Base-by-base conservation (phyloP, 2,888 invertebrate species). In the Pristionchus maxplancki region DNA sequence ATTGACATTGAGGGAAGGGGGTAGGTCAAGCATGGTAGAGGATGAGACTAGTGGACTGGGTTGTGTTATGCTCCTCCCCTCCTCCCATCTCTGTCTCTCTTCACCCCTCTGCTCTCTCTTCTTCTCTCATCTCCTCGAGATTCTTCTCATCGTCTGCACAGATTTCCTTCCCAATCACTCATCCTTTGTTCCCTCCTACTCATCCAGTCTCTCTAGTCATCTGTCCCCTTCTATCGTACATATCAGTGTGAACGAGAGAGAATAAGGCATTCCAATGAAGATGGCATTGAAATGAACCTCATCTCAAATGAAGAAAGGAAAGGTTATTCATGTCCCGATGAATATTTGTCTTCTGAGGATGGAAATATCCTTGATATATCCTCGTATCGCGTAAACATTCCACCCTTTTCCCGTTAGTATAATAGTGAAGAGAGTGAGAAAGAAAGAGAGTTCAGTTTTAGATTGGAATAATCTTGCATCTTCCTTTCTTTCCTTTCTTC, bases 121-220 rank as follows among this genome's bases (percentile, higher is more conserved):
- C n/a, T 31, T 50, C 44, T 24, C 53, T 34, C 20, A 71, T 34
- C 71, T 5, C 4, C 71, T 71, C 71, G 20, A 34, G 71, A 71
- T 34, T 1, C 31, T 67, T 28, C 15, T 24, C 40, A 8, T 34
- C 34, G 2, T 67, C 34, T 31, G 34, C 34, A 13, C 9, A 24
- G 15, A 13, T 40, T 74, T 48, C 44, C 78, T 48, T 78, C 78
- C 11, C 78, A 78, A 78, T 78, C 78, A 78, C 44, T 28, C n/a
- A 13, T 78, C 78, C 9, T 78, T 78, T 37, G 71, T 74, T 74
- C 40, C 37, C 71, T 74, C 71, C 67, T 67, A 34, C 67, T 34
- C 67, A 67, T 34, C 13, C 28, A 67, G 15, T 34, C 67, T 24
- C 58, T 64, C 34, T 4, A 58, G 53, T 58, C 31, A 31, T 31